Evolutionary conservation across 1,140 invertebrate species (phyloP), one percentile per base, ranked within the genome.

Genomic region (Drosophila auraria): DNA sequence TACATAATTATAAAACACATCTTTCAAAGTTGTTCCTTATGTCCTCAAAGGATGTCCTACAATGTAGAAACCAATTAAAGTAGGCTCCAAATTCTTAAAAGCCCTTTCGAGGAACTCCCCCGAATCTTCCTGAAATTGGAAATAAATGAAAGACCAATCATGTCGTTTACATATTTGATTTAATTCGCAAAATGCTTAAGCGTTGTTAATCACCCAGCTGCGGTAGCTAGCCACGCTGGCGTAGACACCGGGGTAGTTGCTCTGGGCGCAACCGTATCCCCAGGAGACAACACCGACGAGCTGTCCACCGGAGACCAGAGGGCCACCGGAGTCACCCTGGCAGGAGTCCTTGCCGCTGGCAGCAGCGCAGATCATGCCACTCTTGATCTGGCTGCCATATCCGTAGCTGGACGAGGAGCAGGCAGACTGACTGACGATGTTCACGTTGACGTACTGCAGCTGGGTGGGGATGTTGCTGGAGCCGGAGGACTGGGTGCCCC

Each of bases 251-350:
- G 95, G 95, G 66, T 93, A 93, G 15, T 92, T 92, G 2, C 93
- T 66, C 5, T 91, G 63, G 0, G 93, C 95, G 73, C 96, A 96
- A 1, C 94, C 94, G 61, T 93, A 87, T 20, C 95, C 96, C 94
- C 95, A 96, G 36, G 95, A 95, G 0, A 95, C 94, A 38, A 96
- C 91, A 61, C 96, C 96, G 50, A 92, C 84, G 23, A 94, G 72
- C 0, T 53, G 54, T 15, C 89, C 78, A 20, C 91, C 66, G 11
- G 73, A 72, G 12, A 93, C 81, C 64, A 94, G 84, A 54, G 94
- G 93, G 25, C 94, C 93, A 54, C 94, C 94, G 5, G 94, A 94
- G 66, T 94, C 94, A 60, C 92, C 87, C 75, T 92, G 71, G 79
- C 92, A 92, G 25, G 91, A 27, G 56, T 92, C 91, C 74, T 90